Base-by-base conservation (phyloP, 1,140 invertebrate genomes). In the Pollicipes pollicipes region DNA sequence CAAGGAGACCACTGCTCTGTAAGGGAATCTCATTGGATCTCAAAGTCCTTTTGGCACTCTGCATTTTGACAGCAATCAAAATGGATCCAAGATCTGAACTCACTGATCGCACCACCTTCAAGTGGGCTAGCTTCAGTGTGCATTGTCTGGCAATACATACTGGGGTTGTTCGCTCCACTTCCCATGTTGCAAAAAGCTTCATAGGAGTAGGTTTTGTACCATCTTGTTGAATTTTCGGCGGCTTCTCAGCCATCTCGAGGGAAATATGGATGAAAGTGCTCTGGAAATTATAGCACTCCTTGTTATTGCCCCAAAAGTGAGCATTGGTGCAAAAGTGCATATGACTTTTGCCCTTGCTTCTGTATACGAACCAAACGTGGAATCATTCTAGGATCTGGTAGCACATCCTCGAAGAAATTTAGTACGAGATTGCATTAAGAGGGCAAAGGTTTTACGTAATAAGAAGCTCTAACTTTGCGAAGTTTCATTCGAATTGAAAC, bases 71-170 rank as follows among this genome's bases (percentile, higher is more conserved):
- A 27, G 94, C 94, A 75, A 98, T 88, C 58, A 90, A 90, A 45
- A 97, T 85, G 58, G 93, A 91, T 64, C 87, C 85, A 37, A 94
- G 82, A 78, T 96, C 93, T n/a, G 87, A 85, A 71, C 91, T 90
- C 70, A 96, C 79, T 6, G 92, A 86, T 74, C 87, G 88, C 70
- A 90, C 82, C 69, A 96, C 86, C 29, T 91, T 86, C 35, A 98
- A 84, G 73, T 91, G 85, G 27, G 90, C 92, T 74, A 97, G 83
- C 69, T 91, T 94, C 76, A 97, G 81, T 29, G 92, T 93, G 82
- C 94, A 97, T 76, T 85, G 95, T 93, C 93, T 93, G 79, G 94
- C 93, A 81, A 97, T 95, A 81, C 94, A 97, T 82, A 94, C 95
- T 73, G 94, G 88, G 68, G 94, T 90, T 72, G 93, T 95, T 79